Base-by-base conservation (phyloP, 2,113 vertebrate species). In the Rallus limicola region DNA sequence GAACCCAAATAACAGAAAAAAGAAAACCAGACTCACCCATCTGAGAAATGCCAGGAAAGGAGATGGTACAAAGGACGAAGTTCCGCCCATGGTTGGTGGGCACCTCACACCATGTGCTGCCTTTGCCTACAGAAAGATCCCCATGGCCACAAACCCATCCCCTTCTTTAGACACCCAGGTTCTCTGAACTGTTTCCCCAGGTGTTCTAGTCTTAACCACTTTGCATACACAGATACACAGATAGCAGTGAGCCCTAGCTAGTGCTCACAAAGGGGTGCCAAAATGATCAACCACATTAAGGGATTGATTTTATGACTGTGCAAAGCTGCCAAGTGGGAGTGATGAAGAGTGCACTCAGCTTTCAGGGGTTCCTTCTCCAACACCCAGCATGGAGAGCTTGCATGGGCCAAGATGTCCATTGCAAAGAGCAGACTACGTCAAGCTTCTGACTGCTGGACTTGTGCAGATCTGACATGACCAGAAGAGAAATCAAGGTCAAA, bases 221-320 rank as follows among this genome's bases (percentile, higher is more conserved):
- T 72, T 42, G 25, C 26, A 28, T 44, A 31, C 11, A 33, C 20
- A 36, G 26, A 16, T 63, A 29, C 25, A 24, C 6, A 16, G 33
- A 14, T 24, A 63, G 48, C 5, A 53, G 52, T 42, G 64, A 93
- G 21, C 56, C 46, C 33, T 38, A 20, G 28, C 18, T 48, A 15
- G 44, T 2, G 26, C 29, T 76, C 76, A 13, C 53, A 77, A 14
- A 21, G 9, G 33, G 28, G 38, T 68, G 34, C 16, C 59, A 62
- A 59, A 62, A 82, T 0, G 1, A 67, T 33, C 46, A 38, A 0
- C 33, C 19, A 5, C 0, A 0, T 33, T 26, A 56, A 89, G 34
- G 10, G 16, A 70, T 59, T 31, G 16, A 70, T 63, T 31, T 56
- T 53, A 13, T 13, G 8, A 1, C 5, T 64, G 48, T 4, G 7